These are phyloP conservation scores for Tor tambroides DNA, from an alignment of 2,113 vertebrate species.

Conservation along the genomic window DNA sequence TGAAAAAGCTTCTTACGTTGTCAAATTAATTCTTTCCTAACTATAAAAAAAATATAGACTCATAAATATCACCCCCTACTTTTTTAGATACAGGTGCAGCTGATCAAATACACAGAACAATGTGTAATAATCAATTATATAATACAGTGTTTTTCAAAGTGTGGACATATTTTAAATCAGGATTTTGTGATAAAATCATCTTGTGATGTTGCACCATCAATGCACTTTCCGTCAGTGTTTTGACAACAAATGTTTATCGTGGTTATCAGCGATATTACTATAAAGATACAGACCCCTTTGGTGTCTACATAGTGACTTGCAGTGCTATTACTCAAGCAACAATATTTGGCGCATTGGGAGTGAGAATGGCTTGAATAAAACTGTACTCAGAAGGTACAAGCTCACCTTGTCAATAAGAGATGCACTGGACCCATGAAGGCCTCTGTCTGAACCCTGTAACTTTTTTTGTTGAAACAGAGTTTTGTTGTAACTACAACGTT, in stretches of 20 bases:
- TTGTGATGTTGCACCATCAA: not conserved
- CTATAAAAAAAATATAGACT: not conserved
- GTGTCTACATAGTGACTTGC: not conserved
- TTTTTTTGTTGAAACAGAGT: not conserved
- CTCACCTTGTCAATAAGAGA: constrained; percentile 20
- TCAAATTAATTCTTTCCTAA: too few relatives aligned
- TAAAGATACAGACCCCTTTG: not conserved
- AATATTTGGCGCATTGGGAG: not conserved
- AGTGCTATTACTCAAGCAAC: not conserved
- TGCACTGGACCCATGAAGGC: not conserved
- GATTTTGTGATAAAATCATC: not conserved
- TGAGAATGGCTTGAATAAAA: not conserved
- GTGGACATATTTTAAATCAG: not conserved
- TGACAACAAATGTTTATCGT: not conserved
- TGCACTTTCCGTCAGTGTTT: not conserved
- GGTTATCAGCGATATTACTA: not conserved
- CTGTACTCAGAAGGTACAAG: not conserved
- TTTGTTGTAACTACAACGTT: not conserved
- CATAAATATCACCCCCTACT: not conserved
- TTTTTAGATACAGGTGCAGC: not conserved
- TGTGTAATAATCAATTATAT: not conserved
- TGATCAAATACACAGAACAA: not conserved
- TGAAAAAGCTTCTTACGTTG: too few relatives aligned
- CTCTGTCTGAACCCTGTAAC: not conserved
- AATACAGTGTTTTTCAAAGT: not conserved